A percentile compares a stretch with the other conserved stretches of the same genome.
Conservation (phyloP, 2,888 invertebrate species). For the Meliscaeva auricollis region DNA sequence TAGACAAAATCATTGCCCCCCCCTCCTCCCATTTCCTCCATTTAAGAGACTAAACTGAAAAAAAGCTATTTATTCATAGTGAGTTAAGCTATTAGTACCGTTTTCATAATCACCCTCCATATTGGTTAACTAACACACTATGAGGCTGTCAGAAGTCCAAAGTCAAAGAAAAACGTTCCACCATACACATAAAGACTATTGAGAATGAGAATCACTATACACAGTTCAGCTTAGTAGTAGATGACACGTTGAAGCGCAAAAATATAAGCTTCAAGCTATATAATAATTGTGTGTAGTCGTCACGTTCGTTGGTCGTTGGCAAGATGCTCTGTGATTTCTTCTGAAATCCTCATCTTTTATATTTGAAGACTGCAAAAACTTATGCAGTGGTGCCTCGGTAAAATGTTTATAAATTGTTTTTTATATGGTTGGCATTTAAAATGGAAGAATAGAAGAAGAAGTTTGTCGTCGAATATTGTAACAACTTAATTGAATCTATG, state of each 20-base stretch:
- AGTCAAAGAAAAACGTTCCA: constrained; percentile 4
- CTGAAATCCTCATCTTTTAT: constrained; percentile 66
- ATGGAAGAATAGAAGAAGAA: too few relatives aligned
- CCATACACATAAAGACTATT: too few relatives aligned
- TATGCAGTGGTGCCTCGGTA: constrained; percentile 72
- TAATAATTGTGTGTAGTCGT: background rate
- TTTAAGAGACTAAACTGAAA: background rate
- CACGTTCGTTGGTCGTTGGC: too few relatives aligned
- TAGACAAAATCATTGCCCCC: background rate
- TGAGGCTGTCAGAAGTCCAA: constrained; percentile 55
- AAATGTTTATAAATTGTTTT: constrained; percentile 15
- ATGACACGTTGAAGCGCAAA: background rate
- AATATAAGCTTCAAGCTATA: constrained; percentile 26
- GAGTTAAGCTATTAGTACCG: constrained; percentile 24
- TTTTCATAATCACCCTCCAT: constrained; percentile 67
- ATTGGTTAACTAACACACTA: constrained; percentile 65
- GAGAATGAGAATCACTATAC: too few relatives aligned
- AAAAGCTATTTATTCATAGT: constrained; percentile 32
- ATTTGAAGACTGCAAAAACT: constrained; percentile 73
- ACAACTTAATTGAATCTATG: too few relatives aligned
- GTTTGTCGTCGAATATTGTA: too few relatives aligned
- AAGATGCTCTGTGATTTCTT: constrained; percentile 24
- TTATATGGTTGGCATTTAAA: too few relatives aligned
- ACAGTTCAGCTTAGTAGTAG: background rate
- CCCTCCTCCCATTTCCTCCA: background rate